These are phyloP conservation scores for Hemichromis elongatus DNA, from an alignment of 2,113 vertebrate genomes.

Conservation along the genomic window DNA sequence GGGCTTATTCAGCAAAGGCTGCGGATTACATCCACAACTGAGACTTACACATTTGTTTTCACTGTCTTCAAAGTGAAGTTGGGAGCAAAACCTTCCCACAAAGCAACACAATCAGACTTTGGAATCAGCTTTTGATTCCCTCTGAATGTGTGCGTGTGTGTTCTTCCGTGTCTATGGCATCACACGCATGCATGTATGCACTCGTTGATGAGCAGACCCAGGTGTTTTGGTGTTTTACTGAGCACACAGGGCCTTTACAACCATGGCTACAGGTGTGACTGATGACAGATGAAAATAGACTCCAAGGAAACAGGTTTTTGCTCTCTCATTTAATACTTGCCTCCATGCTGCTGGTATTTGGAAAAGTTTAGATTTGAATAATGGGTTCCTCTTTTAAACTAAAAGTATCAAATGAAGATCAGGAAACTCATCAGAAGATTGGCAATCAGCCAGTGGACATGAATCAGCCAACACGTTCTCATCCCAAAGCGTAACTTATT, in stretches of 20 bases:
- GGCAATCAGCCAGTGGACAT: not conserved
- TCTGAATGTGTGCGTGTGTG: not conserved
- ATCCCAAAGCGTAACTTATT: too few species aligned
- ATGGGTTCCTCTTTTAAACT: not conserved
- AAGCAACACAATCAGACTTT: slow-evolving; percentile 9
- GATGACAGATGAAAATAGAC: slow-evolving; percentile 31
- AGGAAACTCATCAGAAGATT: not conserved
- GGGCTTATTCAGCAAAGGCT: not conserved
- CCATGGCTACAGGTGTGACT: slow-evolving; percentile 36
- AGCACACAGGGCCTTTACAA: slow-evolving; percentile 36
- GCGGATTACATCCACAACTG: slow-evolving; percentile 24
- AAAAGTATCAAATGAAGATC: not conserved
- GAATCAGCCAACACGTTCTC: too few species aligned
- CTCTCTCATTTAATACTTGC: not conserved
- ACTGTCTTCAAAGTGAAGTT: slow-evolving; percentile 31
- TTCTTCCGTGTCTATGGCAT: not conserved
- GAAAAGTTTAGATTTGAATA: not conserved
- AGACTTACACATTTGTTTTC: slow-evolving; percentile 36
- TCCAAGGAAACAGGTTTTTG: slow-evolving; percentile 20
- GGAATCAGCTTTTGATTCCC: slow-evolving; percentile 9
- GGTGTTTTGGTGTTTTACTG: slow-evolving; percentile 53
- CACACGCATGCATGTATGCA: not conserved
- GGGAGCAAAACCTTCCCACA: slow-evolving; percentile 22
- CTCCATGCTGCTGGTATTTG: not conserved
- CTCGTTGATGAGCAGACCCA: slow-evolving; percentile 49